Evolutionary conservation across 2,888 invertebrate species (phyloP), one percentile per base, ranked within the genome.

Genomic region (Epinotia demarniana): DNA sequence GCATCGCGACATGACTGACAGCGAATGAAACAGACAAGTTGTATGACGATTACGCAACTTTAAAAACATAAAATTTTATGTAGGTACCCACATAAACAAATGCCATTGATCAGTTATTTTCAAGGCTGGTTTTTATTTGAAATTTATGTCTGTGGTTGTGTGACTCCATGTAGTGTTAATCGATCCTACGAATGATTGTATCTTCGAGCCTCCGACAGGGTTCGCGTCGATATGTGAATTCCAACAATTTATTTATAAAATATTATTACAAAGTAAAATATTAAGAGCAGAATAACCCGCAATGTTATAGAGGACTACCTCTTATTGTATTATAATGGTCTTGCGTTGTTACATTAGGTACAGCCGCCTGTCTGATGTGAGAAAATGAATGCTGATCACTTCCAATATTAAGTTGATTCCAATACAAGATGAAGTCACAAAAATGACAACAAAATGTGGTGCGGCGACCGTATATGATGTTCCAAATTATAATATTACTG

Each of bases 181-280:
- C 89, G 89, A 90, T 85, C 84, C 80, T 82, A 81, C 78, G 73
- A 83, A 78, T 78, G 81, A 88, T 88, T 64, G 60, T 77, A 80
- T 78, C 92, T 90, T 84, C 92, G 85, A 93, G 90, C 91, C 81
- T 88, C 84, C 88, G 89, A 84, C 92, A 90, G 91, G 90, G 81
- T 88, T 78, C 84, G 90, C 88, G 77, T 78, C 61, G 64, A 76
- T 80, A 72, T 63, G 77, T 77, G 78, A 75, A 84, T 85, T 86
- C 83, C 80, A 84, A 84, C 83, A 82, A 81, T 87, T 86, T 91
- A 91, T 93, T 92, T 90, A 84, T 87, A 90, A 90, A 88, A 86
- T 83, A 87, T 88, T 88, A 89, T 87, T 90, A 90, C 87, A 90
- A 89, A 87, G 78, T 82, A 80, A 77, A 81, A 80, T 81, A 80